Percentiles rank a stretch among this genome's conserved stretches.
Conservation (phyloP, 2,113 vertebrate genomes). For the Coryphaenoides rupestris region DNA sequence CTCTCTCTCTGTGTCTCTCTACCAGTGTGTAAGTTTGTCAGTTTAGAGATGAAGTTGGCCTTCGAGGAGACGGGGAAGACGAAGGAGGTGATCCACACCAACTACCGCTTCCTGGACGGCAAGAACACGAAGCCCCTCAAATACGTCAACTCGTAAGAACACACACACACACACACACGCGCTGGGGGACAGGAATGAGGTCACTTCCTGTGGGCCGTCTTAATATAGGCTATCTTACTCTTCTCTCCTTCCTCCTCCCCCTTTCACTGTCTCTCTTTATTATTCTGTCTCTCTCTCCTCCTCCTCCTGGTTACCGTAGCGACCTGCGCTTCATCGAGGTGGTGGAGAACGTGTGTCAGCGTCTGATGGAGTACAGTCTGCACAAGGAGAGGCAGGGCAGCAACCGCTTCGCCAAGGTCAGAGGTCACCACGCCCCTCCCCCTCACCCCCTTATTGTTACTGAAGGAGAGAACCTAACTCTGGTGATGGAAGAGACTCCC, state of each 20-base stretch:
- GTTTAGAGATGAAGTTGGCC: slow-evolving; percentile 91
- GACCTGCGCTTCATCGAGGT: slow-evolving; percentile 95
- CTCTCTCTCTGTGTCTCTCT: not conserved
- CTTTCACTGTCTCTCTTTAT: not conserved
- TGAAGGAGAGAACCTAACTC: no score
- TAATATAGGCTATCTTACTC: slow-evolving; percentile 23
- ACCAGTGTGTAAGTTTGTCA: slow-evolving; percentile 93
- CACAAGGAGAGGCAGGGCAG: slow-evolving; percentile 95
- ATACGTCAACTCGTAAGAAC: slow-evolving; percentile 94
- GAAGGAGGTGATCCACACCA: slow-evolving; percentile 89
- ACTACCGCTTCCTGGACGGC: slow-evolving; percentile 86
- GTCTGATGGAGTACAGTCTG: slow-evolving; percentile 91
- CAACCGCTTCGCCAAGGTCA: slow-evolving; percentile 95
- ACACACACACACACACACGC: not conserved
- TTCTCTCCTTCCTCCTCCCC: not conserved
- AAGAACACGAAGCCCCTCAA: slow-evolving; percentile 85
- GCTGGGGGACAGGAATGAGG: not conserved
- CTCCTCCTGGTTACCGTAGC: slow-evolving; percentile 57
- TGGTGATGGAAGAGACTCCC: no score
- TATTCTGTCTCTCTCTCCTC: not conserved
- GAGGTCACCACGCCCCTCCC: no score
- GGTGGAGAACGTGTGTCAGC: slow-evolving; percentile 90
- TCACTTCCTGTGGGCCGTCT: slow-evolving; percentile 42
- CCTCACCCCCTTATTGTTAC: not conserved
- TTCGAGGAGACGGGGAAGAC: slow-evolving; percentile 94